These are phyloP conservation scores for Campaea margaritaria DNA, from an alignment of 2,888 invertebrate species.

Conservation along the genomic window DNA sequence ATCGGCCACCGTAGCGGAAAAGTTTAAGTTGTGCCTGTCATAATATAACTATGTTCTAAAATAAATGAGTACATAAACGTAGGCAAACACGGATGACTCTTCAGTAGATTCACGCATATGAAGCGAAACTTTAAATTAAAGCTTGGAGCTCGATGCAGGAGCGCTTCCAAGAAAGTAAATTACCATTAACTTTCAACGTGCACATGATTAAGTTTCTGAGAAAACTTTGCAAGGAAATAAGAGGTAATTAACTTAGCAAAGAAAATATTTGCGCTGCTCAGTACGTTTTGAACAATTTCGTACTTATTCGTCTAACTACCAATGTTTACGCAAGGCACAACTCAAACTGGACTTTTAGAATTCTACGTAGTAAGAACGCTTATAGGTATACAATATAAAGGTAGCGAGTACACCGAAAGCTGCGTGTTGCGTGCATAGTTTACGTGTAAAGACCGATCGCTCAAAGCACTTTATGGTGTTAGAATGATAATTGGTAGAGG, in stretches of 20 bases:
- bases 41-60: slow-evolving; percentile 44
- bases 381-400: slow-evolving; percentile 51
- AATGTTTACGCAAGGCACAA: slow-evolving; percentile 62
- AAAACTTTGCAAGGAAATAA: slow-evolving; percentile 53
- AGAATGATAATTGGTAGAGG: slow-evolving; percentile 48
- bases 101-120: slow-evolving; percentile 52
- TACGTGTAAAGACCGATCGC: slow-evolving; percentile 78
- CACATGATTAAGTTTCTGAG: slow-evolving; percentile 58
- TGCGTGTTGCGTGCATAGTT: slow-evolving; percentile 77
- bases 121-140: slow-evolving; percentile 64
- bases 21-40: slow-evolving; percentile 78
- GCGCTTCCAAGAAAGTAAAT: slow-evolving; percentile 60
- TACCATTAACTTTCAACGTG: slow-evolving; percentile 62
- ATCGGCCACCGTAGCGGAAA: slow-evolving; percentile 70
- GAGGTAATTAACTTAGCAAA: slow-evolving; percentile 50
- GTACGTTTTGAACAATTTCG: neutral
- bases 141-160: slow-evolving; percentile 53
- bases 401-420: slow-evolving; percentile 82
- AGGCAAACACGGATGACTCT: slow-evolving; percentile 44
- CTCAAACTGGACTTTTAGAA: slow-evolving; percentile 63
- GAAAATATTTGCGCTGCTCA: slow-evolving; percentile 47
- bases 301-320: slow-evolving; percentile 33
- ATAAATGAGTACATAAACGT: slow-evolving; percentile 24
- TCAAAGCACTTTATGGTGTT: slow-evolving; percentile 62
- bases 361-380: slow-evolving; percentile 72